Conservation (phyloP, 2,113 vertebrate genomes). For the Petrocephalus zakoni region DNA sequence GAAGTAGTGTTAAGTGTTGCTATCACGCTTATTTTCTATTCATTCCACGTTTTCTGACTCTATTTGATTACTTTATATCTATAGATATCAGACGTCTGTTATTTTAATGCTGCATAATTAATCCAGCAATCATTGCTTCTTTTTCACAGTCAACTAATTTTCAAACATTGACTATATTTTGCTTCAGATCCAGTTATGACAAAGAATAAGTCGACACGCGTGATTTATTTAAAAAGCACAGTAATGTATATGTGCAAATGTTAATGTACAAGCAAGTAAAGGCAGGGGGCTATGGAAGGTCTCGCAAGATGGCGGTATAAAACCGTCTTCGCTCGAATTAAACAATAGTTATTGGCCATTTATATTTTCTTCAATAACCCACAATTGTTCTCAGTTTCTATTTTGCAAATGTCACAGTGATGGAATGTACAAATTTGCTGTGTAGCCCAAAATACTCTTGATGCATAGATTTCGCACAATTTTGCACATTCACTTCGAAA, state of each 20-base stretch:
- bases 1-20: neutral
- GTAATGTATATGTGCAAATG: neutral
- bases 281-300: neutral
- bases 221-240: neutral
- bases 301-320: slow-evolving; percentile 27
- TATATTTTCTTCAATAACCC: slow-evolving; percentile 11
- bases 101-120: neutral
- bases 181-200: neutral
- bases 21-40: neutral
- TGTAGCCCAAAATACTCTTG: neutral
- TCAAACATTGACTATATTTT: neutral
- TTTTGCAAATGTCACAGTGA: slow-evolving; percentile 8
- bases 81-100: neutral
- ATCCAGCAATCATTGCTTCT: neutral
- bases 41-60: neutral
- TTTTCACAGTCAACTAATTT: neutral
- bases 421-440: slow-evolving; percentile 9
- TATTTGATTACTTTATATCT: neutral
- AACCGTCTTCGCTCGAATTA: slow-evolving; percentile 4
- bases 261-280: neutral
- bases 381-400: neutral
- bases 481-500: neutral
- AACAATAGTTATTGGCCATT: neutral
- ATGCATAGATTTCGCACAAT: slow-evolving; percentile 23
- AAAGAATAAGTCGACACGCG: neutral